These are phyloP conservation scores for Mercenaria mercenaria DNA, from an alignment of 1,140 invertebrate genomes.

Conservation along the genomic window DNA sequence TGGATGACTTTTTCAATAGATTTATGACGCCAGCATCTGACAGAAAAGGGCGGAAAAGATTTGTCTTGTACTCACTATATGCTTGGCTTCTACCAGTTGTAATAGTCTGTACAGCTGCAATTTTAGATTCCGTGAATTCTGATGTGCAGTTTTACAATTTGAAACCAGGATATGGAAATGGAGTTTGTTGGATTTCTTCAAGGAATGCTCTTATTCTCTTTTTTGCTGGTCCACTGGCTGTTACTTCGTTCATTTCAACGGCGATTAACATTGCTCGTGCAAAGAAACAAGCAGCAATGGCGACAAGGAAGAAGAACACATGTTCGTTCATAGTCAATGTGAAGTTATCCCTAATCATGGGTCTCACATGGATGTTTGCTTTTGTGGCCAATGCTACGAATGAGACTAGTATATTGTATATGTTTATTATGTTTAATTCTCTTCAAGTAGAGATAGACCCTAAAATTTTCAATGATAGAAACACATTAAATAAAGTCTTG, in stretches of 20 bases:
- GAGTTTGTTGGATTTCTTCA: constrained; percentile 86
- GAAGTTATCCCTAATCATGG: constrained; percentile 85
- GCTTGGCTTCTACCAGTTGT: constrained; percentile 81
- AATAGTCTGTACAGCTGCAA: constrained; percentile 85
- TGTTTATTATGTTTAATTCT: constrained; percentile 76
- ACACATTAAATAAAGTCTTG: too few species aligned
- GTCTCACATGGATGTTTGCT: constrained; percentile 83
- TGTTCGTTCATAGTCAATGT: constrained; percentile 86
- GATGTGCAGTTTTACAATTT: neutral
- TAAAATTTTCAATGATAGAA: too few species aligned
- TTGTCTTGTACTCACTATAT: constrained; percentile 24
- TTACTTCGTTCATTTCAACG: constrained; percentile 79
- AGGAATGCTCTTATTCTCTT: constrained; percentile 76
- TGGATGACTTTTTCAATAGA: constrained; percentile 88
- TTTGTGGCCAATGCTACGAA: constrained; percentile 75
- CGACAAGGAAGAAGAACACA: constrained; percentile 58
- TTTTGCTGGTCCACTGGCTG: constrained; percentile 81
- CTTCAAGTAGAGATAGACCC: too few species aligned
- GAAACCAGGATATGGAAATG: constrained; percentile 76
- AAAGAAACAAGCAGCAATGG: constrained; percentile 43
- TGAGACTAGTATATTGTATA: constrained; percentile 62
- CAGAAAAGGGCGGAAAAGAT: neutral
- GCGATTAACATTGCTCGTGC: constrained; percentile 86
- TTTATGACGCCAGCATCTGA: constrained; percentile 63
- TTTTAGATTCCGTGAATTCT: constrained; percentile 83